Evolutionary conservation across 2,888 invertebrate species (phyloP).

Genomic region (Argynnis bischoffii): DNA sequence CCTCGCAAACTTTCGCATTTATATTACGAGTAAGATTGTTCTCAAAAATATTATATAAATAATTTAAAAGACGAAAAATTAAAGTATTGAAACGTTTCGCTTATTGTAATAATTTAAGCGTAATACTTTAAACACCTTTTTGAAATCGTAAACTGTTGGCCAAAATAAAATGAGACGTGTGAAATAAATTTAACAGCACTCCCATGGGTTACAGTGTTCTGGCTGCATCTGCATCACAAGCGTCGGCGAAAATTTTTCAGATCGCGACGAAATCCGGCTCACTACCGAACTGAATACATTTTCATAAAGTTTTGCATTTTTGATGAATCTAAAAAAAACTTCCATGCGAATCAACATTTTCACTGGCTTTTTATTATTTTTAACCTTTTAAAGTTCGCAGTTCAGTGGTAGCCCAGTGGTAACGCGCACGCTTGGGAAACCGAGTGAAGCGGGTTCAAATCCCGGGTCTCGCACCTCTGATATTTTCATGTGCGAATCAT

Average conservation of each 20-base stretch:
- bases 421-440: too few species aligned
- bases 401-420: too few species aligned
- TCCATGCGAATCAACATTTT: constrained; percentile 24
- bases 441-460: too few species aligned
- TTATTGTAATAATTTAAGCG: background rate
- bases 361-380: constrained; percentile 19
- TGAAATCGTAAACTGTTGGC: constrained; percentile 7
- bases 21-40: too few species aligned
- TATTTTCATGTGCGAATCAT: too few species aligned
- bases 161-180: constrained; percentile 16
- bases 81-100: too few species aligned
- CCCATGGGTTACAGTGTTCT: constrained; percentile 21
- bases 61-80: too few species aligned
- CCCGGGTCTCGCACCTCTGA: too few species aligned
- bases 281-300: constrained; percentile 64
- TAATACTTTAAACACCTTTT: background rate
- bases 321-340: constrained; percentile 51
- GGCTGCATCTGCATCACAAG: constrained; percentile 36
- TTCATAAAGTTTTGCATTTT: constrained; percentile 76
- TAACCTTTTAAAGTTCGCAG: too few species aligned
- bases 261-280: constrained; percentile 41
- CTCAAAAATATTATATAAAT: background rate
- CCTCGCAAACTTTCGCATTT: too few species aligned
- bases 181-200: constrained; percentile 20
- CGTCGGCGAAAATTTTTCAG: constrained; percentile 28